phyloP scores from a whole-genome alignment of 2,797 vertebrate genomes.

The Crax fasciolata region DNA sequence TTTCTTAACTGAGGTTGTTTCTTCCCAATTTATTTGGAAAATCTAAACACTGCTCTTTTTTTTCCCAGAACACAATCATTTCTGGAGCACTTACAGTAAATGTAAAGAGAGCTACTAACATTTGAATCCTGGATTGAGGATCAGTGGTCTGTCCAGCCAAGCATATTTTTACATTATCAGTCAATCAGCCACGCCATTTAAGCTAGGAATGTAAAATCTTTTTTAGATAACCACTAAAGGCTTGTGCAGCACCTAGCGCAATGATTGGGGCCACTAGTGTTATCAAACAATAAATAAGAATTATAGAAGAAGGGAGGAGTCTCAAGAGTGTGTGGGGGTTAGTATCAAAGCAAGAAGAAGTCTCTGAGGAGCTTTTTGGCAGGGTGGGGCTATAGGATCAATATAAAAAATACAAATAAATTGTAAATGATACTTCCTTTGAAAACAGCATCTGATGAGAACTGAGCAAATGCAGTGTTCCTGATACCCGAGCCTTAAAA shows the following conservation, averaged over 20 bases:
- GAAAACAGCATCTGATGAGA: not conserved
- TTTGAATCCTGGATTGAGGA: constrained; percentile 37
- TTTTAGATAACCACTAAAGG: constrained; percentile 45
- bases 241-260: constrained; percentile 26
- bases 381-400: not conserved
- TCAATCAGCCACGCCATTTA: constrained; percentile 40
- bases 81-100: constrained; percentile 67
- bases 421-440: not conserved
- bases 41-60: not conserved
- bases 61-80: not conserved
- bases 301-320: constrained; percentile 9
- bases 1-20: constrained; percentile 2
- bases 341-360: not conserved
- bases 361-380: not conserved
- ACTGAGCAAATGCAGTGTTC: not conserved
- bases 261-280: not conserved
- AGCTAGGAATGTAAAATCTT: constrained; percentile 53
- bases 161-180: constrained; percentile 51
- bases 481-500: not conserved
- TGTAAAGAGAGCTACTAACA: constrained; percentile 28
- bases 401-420: not conserved
- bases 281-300: constrained; percentile 34
- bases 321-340: not conserved
- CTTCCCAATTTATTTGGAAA: not conserved
- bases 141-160: not conserved